Base-by-base conservation (phyloP, 1,140 invertebrate genomes). In the Copidosoma floridanum region DNA sequence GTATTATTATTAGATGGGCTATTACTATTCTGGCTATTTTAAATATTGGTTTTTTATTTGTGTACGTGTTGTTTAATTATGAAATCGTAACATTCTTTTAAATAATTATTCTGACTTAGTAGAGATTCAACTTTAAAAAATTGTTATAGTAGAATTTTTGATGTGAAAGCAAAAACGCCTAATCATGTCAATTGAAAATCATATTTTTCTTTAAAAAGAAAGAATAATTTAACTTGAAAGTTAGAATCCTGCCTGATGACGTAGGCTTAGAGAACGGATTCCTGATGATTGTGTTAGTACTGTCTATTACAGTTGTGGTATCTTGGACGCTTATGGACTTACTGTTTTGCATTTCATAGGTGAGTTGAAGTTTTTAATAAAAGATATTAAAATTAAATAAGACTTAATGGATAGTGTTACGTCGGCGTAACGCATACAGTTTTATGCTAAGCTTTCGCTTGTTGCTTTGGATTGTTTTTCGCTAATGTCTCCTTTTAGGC, bases 301-400 rank as follows among this genome's bases (percentile, higher is more conserved):
- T 48, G 1, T 35, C 16, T 12, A 21, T 37, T 47, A 43, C 48
- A 14, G 48, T 14, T 23, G 3, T 8, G 35, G 64, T 29, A 41
- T 67, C 68, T 20, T 68, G 32, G 41, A 70, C 68, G 10, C 52
- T 48, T 20, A 68, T 35, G 18, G 16, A 21, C 16, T 24, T 24
- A 29, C 60, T 55, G 3, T 41, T 43, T 63, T 68, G 57, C 44
- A 37, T 44, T 50, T 68, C 65, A 5, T 52, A n/a, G 1, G 61
- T 66, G 40, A 68, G 62, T 61, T 68, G 23, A 6, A 67, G 26
- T 26, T 54, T 8, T 27, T 35, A 32, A 48, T 46, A 48, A 32
- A 46, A 47, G 32, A 12, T 16, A 37, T 56, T 67, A 41, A 48
- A 65, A 24, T 26, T 37, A 18, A 24, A 35, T 59, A 40, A 56